Evolutionary conservation across 2,888 invertebrate species (phyloP), one percentile per base, ranked within the genome.

Genomic region (Dynastes grantii): DNA sequence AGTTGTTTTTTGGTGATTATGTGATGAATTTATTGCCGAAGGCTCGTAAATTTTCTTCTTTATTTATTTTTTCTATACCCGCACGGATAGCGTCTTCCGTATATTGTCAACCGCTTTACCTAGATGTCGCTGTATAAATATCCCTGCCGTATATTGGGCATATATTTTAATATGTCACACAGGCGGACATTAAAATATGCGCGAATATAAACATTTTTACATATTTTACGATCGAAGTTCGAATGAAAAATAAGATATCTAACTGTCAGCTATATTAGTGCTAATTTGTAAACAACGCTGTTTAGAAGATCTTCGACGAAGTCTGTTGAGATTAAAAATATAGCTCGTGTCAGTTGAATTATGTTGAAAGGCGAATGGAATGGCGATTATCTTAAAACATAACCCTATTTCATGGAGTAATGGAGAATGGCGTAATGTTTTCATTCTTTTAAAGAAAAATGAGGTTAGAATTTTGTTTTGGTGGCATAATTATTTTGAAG

Each of bases 21-120:
- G 73, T 73, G 73, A 73, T 61, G 73, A 73, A 73, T 73, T 73
- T 73, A 73, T 73, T 22, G 40, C 73, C 37, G 73, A 58, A 73
- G 40, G 58, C 37, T 40, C 58, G 40, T 73, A 73, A 73, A 73
- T 73, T 73, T 58, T 9, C 5, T 16, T 6, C 58, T 58, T 73
- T 73, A 58, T 71, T 58, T 73, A 32, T 58, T 45, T 53, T 53
- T 53, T n/a, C 32, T 37, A 6, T 1, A 1, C 11, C n/a, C n/a
- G 37, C 8, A 11, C 8, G 37, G 55, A 16, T 58, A 58, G 58
- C 58, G 22, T 16, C 45, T 73, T 22, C 58, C 37, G n/a, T 45
- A 70, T 65, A 40, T 65, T 65, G 37, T 40, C 37, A 5, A 51
- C 29, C 13, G 27, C 5, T 2, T 27, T 2, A 22, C 9, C n/a